phyloP scores from a whole-genome alignment of 2,113 vertebrate genomes.

The Athene cunicularia region DNA sequence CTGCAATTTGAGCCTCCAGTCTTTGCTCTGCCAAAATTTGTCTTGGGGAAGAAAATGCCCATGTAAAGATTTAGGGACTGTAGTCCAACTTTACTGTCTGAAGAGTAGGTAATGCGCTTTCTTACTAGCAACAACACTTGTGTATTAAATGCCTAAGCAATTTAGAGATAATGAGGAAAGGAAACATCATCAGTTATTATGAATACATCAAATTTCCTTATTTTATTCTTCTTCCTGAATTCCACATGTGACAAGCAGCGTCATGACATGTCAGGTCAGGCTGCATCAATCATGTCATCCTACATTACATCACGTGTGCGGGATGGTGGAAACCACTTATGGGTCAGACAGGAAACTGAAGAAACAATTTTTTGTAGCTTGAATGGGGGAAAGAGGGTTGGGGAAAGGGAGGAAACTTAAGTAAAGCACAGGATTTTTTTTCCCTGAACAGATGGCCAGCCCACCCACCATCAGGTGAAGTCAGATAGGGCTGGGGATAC shows the following conservation, averaged over 20 bases:
- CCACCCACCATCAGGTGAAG: slow-evolving; percentile 6
- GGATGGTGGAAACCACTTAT: not conserved
- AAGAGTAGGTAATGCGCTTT: not conserved
- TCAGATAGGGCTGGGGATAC: not conserved
- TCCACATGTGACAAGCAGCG: slow-evolving; percentile 37
- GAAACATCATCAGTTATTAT: not conserved
- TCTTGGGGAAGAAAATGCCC: not conserved
- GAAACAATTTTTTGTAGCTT: not conserved
- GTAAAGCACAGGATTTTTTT: not conserved
- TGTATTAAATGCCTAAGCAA: not conserved
- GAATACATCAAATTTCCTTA: not conserved
- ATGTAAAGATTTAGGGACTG: fast-evolving
- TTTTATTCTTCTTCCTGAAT: slow-evolving; percentile 17
- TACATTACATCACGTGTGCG: not conserved
- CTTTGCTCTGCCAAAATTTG: not conserved
- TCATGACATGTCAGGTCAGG: slow-evolving; percentile 54
- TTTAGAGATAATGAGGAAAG: not conserved
- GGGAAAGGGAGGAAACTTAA: not conserved
- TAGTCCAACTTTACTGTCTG: not conserved
- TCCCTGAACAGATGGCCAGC: not conserved
- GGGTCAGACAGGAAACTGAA: not conserved
- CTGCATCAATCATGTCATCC: slow-evolving; percentile 49
- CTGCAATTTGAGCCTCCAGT: not conserved
- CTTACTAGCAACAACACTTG: not conserved
- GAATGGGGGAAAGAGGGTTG: not conserved